Conservation (phyloP, 2,113 vertebrate species). For the Tyto alba region DNA sequence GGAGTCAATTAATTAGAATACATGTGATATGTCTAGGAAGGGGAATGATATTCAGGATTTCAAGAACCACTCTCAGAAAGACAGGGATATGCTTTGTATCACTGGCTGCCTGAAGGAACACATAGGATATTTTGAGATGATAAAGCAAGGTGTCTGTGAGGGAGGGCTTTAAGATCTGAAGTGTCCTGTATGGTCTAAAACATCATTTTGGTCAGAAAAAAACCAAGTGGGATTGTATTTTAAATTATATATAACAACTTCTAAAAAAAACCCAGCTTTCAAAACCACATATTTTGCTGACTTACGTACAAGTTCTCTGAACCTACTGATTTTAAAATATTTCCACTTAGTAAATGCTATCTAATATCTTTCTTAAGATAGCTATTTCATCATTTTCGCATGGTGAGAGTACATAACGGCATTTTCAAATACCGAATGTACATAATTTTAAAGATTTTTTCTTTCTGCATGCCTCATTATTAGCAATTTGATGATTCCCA, state of each 20-base stretch:
- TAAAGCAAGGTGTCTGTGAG: not conserved
- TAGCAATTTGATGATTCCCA: not conserved
- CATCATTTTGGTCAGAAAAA: not conserved
- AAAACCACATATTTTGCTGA: not conserved
- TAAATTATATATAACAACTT: not conserved
- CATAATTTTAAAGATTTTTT: not conserved
- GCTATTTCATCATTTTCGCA: not conserved
- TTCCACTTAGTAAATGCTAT: not conserved
- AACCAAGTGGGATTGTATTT: not conserved
- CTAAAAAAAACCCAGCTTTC: accelerated
- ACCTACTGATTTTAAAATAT: not conserved
- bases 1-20: not conserved
- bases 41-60: not conserved
- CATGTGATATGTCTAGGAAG: not conserved
- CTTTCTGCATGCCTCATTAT: not conserved
- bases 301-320: not conserved
- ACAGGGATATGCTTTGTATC: not conserved
- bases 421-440: not conserved
- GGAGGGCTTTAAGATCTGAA: not conserved
- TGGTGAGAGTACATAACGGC: not conserved
- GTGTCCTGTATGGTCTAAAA: not conserved
- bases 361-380: not conserved
- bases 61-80: not conserved
- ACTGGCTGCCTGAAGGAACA: not conserved
- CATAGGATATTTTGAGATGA: not conserved